Evolutionary conservation across 1,140 invertebrate species (phyloP), one percentile per base, ranked within the genome.

Genomic region (Augochlora pura): DNA sequence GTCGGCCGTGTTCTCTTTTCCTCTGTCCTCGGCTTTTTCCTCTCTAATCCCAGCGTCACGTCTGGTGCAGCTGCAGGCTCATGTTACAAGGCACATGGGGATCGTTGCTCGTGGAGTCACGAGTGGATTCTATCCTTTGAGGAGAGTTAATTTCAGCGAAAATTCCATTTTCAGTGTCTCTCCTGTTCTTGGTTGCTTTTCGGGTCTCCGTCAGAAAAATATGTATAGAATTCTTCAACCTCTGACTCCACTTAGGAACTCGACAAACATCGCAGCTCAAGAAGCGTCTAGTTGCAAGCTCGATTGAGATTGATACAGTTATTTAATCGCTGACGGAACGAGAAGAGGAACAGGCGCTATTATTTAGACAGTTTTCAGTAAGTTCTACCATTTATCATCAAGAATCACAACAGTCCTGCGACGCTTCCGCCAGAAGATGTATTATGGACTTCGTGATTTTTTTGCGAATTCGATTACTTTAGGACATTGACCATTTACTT

Each of bases 101-200:
- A 12, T 10, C 42, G 64, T 25, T 32, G 64, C 52, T 74, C 38
- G 64, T 21, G 65, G 18, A 63, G 62, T 60, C 70, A 39, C 23
- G 52, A 57, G 80, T 46, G 65, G 70, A 73, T 70, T 79, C 63
- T 6, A 64, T 8, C 67, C 64, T 69, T 86, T 79, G 77, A 74
- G 72, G 57, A 60, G 82, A 85, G 82, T 86, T 86, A 83, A 86
- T 86, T 86, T 83, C 83, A 86, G 81, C 70, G 85, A 66, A 77
- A 86, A 86, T 71, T 83, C 74, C 62, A 86, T 86, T 86, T 83
- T 83, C 81, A 71, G 77, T 75, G 81, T 86, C 76, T 27, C 81
- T 65, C 25, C 39, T 42, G 70, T 38, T 9, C 21, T n/a, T 59
- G 54, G 14, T 62, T 59, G 57, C 39, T 73, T 46, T 66, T 46